Evolutionary conservation across 1,140 invertebrate species (phyloP), one percentile per base, ranked within the genome.

Genomic region (Hyles euphorbiae): DNA sequence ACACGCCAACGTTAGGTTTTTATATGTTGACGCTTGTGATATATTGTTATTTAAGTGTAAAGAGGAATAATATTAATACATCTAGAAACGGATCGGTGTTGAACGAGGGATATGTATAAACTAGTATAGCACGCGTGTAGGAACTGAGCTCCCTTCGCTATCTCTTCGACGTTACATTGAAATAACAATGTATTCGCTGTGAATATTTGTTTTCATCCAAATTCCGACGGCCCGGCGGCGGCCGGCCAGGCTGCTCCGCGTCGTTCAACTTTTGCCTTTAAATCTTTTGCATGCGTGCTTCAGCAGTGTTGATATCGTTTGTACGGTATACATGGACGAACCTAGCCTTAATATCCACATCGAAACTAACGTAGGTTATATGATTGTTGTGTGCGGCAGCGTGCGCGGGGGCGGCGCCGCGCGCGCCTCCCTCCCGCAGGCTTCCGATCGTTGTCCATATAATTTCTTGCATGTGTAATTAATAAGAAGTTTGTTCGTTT

Each of bases 41-140:
- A 87, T 85, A 84, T 87, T 87, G 84, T 87, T 87, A 87, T 87
- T 87, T 85, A 85, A 83, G 84, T 87, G 84, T 87, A 87, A 87
- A 75, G 75, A 78, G 68, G 77, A 78, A 78, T 75, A 80, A 76
- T 83, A 80, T 74, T 75, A 80, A 76, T 83, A 80, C 73, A 78
- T 78, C 68, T 74, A 74, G 69, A 76, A 61, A 58, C 11, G 57
- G 58, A 71, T 75, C 70, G 65, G 72, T 81, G 74, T 79, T 71
- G 73, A 76, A 74, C 74, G 75, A 62, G 63, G 61, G 67, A 61
- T 67, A 66, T 67, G 65, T 83, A 76, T 79, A 78, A 77, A 72
- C 11, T 67, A 66, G 53, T 62, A 63, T 76, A 77, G 78, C 84
- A 80, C 81, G 79, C 82, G 81, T 82, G 78, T 84, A 77, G 74